phyloP scores from a whole-genome alignment of 2,888 invertebrate species.

The Tiliacea aurago region DNA sequence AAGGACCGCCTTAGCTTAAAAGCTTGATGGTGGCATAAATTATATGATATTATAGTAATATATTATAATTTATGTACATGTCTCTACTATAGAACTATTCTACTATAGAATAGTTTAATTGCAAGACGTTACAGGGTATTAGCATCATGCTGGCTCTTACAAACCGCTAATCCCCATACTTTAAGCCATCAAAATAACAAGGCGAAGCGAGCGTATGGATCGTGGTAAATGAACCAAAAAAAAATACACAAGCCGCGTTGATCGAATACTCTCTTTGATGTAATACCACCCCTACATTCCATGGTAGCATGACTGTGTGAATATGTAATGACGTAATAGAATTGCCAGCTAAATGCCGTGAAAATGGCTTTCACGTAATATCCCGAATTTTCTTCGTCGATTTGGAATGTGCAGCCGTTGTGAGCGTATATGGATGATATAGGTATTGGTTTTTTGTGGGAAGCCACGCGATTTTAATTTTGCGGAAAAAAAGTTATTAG shows the following conservation, averaged over 20 bases:
- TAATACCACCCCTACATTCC: conserved; percentile 71
- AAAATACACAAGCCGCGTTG: conserved; percentile 78
- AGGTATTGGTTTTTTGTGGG: conserved; percentile 37
- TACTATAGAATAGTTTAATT: background rate
- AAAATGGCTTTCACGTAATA: conserved; percentile 74
- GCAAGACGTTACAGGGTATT: background rate
- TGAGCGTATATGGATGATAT: conserved; percentile 38
- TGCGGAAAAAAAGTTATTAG: too few species aligned
- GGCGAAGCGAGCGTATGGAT: conserved; percentile 76
- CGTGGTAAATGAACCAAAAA: conserved; percentile 86
- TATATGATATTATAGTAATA: too few species aligned
- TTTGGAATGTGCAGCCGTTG: conserved; percentile 59
- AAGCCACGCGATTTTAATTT: conserved; percentile 18
- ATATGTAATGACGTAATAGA: conserved; percentile 81
- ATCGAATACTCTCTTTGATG: conserved; percentile 85
- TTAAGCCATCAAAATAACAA: conserved; percentile 63
- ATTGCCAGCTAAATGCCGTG: conserved; percentile 81
- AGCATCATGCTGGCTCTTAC: background rate
- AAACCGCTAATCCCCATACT: conserved; percentile 45
- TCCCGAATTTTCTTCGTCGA: conserved; percentile 59
- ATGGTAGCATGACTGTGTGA: conserved; percentile 82
- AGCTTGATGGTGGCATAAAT: background rate
- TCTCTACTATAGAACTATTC: too few species aligned
- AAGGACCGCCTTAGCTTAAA: too few species aligned
- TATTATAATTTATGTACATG: too few species aligned